phyloP scores from a whole-genome alignment of 2,113 vertebrate genomes.

The Ciconia boyciana region DNA sequence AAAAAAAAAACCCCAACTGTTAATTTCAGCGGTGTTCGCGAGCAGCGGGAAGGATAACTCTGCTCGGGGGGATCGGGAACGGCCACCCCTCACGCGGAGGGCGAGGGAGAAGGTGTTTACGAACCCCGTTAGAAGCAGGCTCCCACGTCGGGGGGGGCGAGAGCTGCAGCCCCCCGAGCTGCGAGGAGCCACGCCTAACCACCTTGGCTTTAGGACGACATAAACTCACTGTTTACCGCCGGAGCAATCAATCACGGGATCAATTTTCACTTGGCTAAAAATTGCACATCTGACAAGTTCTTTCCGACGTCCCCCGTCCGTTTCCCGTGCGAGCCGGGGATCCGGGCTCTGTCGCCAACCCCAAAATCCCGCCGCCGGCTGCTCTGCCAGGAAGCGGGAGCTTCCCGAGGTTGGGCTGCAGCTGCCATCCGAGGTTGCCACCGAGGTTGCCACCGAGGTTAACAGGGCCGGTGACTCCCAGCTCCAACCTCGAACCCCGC shows the following conservation, averaged over 20 bases:
- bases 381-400: neutral
- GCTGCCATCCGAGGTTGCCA: neutral
- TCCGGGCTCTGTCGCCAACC: too few relatives aligned
- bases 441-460: neutral
- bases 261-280: neutral
- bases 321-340: neutral
- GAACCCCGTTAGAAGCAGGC: accelerated
- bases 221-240: accelerated
- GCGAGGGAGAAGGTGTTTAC: accelerated
- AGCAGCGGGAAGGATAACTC: neutral
- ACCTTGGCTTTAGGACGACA: accelerated
- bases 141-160: accelerated
- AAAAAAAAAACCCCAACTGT: neutral
- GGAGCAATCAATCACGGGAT: accelerated
- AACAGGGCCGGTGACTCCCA: neutral
- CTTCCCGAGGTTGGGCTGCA: neutral
- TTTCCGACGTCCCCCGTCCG: accelerated
- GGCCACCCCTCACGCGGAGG: accelerated
- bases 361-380: neutral
- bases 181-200: neutral
- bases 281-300: neutral
- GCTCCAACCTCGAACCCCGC: accelerated
- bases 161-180: neutral
- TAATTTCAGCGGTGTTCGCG: accelerated
- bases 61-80: accelerated